A percentile compares a stretch with the other conserved stretches of the same genome.
These are phyloP conservation scores for Premnoplex brunnescens DNA, from an alignment of 2,797 vertebrate genomes.

Conservation along the genomic window DNA sequence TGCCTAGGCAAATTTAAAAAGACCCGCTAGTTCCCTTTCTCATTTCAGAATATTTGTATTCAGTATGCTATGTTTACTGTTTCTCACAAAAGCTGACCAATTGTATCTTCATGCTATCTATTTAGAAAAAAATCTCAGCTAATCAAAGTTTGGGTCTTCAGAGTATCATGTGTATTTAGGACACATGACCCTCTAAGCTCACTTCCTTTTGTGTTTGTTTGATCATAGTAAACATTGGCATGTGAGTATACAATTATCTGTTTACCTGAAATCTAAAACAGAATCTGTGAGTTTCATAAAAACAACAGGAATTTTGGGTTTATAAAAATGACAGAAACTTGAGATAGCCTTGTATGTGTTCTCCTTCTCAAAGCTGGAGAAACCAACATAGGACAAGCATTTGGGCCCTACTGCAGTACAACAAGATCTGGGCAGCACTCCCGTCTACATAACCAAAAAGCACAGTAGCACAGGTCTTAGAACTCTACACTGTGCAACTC, in stretches of 20 bases:
- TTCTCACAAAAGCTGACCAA: neutral
- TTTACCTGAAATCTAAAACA: neutral
- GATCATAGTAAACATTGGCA: neutral
- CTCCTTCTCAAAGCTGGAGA: neutral
- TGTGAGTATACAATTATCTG: neutral
- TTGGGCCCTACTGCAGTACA: neutral
- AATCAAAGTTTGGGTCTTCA: neutral
- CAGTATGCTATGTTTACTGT: neutral
- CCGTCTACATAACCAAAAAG: neutral
- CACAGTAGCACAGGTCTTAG: neutral
- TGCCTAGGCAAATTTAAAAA: neutral
- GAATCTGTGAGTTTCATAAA: neutral
- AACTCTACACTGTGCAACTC: neutral
- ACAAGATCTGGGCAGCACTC: neutral
- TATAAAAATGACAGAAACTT: neutral
- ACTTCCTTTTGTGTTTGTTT: neutral
- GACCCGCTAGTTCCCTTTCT: neutral
- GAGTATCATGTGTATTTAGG: neutral
- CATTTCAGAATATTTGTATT: neutral
- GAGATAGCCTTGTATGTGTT: accelerated
- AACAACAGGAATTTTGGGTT: neutral
- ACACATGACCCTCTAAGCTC: neutral
- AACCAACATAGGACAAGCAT: neutral
- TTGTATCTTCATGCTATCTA: neutral
- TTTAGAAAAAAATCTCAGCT: neutral